Evolutionary conservation across 2,797 vertebrate species (phyloP).

Genomic region (Sebastes kiyomatsui): DNA sequence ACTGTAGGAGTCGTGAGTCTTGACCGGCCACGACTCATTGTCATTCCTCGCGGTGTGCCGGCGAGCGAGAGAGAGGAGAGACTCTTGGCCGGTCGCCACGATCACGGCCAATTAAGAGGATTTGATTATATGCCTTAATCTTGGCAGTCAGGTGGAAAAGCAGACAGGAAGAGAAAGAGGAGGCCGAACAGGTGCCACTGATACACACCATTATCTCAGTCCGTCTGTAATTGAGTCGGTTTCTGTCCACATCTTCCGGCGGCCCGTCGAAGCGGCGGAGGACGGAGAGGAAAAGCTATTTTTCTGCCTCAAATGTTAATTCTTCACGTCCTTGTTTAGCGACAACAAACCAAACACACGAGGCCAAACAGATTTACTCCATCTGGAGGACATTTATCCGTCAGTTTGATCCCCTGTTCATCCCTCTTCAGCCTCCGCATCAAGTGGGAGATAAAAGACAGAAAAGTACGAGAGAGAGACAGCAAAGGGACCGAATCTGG

Average conservation of each 20-base stretch:
- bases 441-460: constrained; percentile 34
- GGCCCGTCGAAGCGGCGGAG: background rate
- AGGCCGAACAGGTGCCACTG: constrained; percentile 61
- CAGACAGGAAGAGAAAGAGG: constrained; percentile 49
- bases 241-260: background rate
- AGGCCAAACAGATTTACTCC: background rate
- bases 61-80: constrained; percentile 18
- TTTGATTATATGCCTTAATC: constrained; percentile 71
- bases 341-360: too few species aligned
- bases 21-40: constrained; percentile 42
- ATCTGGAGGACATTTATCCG: background rate
- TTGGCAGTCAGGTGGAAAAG: constrained; percentile 67
- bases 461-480: background rate
- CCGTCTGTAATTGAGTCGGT: constrained; percentile 57
- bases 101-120: constrained; percentile 68
- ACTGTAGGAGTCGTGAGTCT: constrained; percentile 31
- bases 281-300: background rate
- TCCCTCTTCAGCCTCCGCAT: constrained; percentile 8
- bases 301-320: background rate
- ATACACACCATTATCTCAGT: constrained; percentile 59
- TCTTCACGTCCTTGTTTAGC: background rate
- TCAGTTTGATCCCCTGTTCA: background rate
- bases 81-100: constrained; percentile 37
- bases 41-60: constrained; percentile 20
- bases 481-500: background rate